A percentile compares a stretch with the other conserved stretches of the same genome.
phyloP scores from a whole-genome alignment of 35 echinoderm and acorn worm species.

The Heliocidaris erythrogramma region DNA sequence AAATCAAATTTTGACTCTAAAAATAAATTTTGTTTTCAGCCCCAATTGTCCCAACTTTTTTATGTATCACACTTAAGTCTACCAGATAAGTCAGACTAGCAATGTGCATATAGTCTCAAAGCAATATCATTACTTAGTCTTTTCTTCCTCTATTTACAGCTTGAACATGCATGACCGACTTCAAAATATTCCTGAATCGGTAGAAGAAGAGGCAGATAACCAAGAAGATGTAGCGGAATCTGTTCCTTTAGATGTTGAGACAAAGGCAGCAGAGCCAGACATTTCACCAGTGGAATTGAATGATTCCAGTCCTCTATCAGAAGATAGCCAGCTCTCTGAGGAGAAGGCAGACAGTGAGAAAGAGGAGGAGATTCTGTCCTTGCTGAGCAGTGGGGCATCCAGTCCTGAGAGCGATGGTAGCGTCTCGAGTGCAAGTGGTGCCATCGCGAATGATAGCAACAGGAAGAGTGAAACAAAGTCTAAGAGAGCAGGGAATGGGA shows the following conservation, averaged over 20 bases:
- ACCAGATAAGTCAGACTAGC: no score
- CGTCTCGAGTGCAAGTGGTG: not conserved
- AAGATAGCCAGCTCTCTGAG: not conserved
- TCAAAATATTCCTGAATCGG: not conserved
- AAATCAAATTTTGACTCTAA: no score
- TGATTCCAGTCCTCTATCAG: not conserved
- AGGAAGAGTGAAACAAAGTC: conserved; percentile 29
- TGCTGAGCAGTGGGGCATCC: not conserved
- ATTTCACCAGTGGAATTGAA: not conserved
- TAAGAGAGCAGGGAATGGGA: not conserved
- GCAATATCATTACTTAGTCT: no score
- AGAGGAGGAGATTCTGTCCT: conserved; percentile 34
- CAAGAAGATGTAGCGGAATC: not conserved
- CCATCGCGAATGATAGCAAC: not conserved
- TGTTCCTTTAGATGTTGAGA: not conserved
- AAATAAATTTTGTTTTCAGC: no score
- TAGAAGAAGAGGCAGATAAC: not conserved
- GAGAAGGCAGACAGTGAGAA: conserved; percentile 43
- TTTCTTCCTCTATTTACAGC: not conserved
- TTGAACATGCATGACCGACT: not conserved
- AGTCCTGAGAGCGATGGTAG: conserved; percentile 38
- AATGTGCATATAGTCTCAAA: no score
- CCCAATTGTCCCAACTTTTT: no score
- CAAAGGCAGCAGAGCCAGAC: not conserved
- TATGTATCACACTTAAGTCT: no score